Evolutionary conservation across 2,888 invertebrate genomes (phyloP).

Genomic region (Drosophila hamatofila): DNA sequence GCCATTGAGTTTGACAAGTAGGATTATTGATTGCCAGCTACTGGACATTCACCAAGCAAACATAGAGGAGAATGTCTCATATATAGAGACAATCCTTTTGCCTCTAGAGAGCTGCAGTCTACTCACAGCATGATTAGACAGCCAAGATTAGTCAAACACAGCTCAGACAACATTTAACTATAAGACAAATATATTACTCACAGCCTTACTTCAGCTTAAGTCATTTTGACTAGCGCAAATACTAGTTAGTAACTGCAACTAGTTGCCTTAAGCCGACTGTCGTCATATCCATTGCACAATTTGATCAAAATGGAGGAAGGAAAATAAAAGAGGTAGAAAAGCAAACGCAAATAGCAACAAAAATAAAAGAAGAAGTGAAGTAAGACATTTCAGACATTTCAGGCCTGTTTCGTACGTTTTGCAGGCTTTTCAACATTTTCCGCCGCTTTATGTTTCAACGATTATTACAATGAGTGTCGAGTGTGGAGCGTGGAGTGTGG

Average conservation of each 20-base stretch:
- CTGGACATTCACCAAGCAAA: background rate
- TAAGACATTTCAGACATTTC: conserved; percentile 63
- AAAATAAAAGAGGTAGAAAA: background rate
- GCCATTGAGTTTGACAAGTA: conserved; percentile 1
- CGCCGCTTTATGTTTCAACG: conserved; percentile 75
- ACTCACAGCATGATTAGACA: too few species aligned
- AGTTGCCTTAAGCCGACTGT: conserved; percentile 32
- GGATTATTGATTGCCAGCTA: background rate
- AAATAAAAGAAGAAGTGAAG: conserved; percentile 48
- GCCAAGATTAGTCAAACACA: too few species aligned
- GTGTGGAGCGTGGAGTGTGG: conserved; percentile 43
- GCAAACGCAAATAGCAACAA: background rate
- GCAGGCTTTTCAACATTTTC: conserved; percentile 72
- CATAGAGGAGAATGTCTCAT: background rate
- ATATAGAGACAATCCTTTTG: background rate
- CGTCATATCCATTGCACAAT: conserved; percentile 70
- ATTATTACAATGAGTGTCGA: conserved; percentile 68
- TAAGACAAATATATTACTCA: background rate
- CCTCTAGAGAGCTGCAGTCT: background rate
- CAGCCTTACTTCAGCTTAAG: background rate
- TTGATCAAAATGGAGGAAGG: conserved; percentile 30
- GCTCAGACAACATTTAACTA: background rate
- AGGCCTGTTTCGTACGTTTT: conserved; percentile 43
- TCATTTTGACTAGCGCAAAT: background rate
- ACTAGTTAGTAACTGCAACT: conserved; percentile 16